Conservation (phyloP, 2,113 vertebrate genomes). For the Scomber scombrus region DNA sequence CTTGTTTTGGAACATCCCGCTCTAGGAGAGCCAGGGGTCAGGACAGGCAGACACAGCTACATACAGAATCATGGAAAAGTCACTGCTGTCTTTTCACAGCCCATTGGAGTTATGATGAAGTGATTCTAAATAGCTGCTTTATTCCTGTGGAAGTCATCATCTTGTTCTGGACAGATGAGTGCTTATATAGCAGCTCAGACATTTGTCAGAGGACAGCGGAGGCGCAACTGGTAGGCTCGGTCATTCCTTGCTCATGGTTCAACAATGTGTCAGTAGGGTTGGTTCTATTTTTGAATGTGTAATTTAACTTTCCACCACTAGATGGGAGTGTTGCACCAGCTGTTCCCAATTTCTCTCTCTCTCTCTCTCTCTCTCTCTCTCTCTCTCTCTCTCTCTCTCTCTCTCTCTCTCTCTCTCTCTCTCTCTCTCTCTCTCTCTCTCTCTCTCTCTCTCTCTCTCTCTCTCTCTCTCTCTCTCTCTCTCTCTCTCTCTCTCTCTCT, state of each 20-base stretch:
- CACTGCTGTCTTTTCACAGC: constrained; percentile 56
- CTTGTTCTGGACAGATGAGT: constrained; percentile 43
- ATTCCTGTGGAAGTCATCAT: constrained; percentile 73
- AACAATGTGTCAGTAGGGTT: constrained; percentile 1
- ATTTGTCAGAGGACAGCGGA: constrained; percentile 23
- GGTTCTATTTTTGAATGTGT: constrained; percentile 9
- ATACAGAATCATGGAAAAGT: constrained; percentile 64
- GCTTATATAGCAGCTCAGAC: constrained; percentile 31
- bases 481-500: too few species aligned
- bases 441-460: too few species aligned
- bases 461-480: too few species aligned
- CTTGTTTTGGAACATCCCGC: constrained; percentile 60
- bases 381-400: too few species aligned
- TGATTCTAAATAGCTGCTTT: constrained; percentile 64
- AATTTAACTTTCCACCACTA: constrained; percentile 56
- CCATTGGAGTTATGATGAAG: constrained; percentile 64
- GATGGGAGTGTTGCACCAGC: constrained; percentile 74
- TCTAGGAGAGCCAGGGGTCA: constrained; percentile 52
- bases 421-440: too few species aligned
- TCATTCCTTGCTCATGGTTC: constrained; percentile 27
- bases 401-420: too few species aligned
- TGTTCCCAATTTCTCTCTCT: neutral
- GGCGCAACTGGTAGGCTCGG: constrained; percentile 21
- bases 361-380: too few species aligned
- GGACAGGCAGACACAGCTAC: constrained; percentile 51